A percentile compares a stretch with the other conserved stretches of the same genome.
Evolutionary conservation across 2,888 invertebrate species (phyloP).

Genomic region (Troides oblongomaculatus): DNA sequence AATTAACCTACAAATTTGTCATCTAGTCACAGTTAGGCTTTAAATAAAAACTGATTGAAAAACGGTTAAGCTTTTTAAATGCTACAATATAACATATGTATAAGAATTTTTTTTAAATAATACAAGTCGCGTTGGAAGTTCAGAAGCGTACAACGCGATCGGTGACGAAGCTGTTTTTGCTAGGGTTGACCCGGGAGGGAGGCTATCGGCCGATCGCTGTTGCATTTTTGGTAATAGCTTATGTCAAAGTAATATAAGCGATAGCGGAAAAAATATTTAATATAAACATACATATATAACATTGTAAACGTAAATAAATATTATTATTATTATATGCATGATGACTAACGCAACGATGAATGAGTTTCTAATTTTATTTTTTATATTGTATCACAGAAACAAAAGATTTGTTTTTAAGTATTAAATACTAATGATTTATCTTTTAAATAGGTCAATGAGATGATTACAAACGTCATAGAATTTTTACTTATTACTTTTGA

Average conservation of each 20-base stretch:
- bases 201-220: slow-evolving; percentile 61
- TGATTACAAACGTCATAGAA: no score
- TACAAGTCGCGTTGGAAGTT: slow-evolving; percentile 35
- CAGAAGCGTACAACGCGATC: slow-evolving; percentile 38
- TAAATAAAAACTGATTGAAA: not conserved
- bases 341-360: not conserved
- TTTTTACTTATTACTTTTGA: no score
- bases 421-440: no score
- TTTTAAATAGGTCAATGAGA: no score
- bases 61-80: not conserved
- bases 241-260: slow-evolving; percentile 40
- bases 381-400: no score
- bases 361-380: no score
- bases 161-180: slow-evolving; percentile 51
- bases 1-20: no score
- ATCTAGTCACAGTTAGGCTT: no score
- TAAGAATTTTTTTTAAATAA: slow-evolving; percentile 7
- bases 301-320: not conserved
- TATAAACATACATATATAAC: not conserved
- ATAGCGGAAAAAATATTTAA: slow-evolving; percentile 28
- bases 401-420: no score
- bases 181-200: slow-evolving; percentile 42
- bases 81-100: not conserved
- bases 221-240: slow-evolving; percentile 67
- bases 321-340: not conserved